phyloP scores from a whole-genome alignment of 2,113 vertebrate species.

The Pseudorhombus dupliciocellatus region DNA sequence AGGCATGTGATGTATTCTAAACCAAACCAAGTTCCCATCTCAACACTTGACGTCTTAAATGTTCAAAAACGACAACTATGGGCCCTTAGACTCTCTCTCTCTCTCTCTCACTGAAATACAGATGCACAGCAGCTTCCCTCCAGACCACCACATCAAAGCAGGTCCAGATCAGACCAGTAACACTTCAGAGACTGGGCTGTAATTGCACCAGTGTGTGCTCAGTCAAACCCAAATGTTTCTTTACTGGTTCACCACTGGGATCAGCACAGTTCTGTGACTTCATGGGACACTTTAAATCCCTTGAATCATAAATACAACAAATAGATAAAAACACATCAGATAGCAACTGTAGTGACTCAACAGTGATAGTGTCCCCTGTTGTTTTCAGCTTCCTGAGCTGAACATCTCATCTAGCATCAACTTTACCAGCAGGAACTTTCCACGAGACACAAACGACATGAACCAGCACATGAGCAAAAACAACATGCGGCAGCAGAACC shows the following conservation, averaged over 20 bases:
- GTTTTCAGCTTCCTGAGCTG: neutral
- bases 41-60: too few species aligned
- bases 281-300: too few species aligned
- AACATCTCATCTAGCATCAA: neutral
- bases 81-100: neutral
- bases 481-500: neutral
- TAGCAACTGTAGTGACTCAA: too few species aligned
- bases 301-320: too few species aligned
- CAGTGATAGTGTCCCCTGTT: too few species aligned
- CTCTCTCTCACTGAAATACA: neutral
- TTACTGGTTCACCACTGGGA: neutral
- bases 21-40: too few species aligned
- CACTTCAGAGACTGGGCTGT: neutral
- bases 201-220: constrained; percentile 31
- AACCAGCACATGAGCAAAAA: neutral
- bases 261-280: neutral
- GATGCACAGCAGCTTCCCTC: constrained; percentile 24
- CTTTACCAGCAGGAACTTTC: too few species aligned
- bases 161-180: constrained; percentile 14
- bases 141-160: constrained; percentile 36
- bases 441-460: neutral
- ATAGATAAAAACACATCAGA: too few species aligned
- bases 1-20: neutral
- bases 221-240: neutral
- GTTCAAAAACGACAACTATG: too few species aligned